A percentile compares a stretch with the other conserved stretches of the same genome.
phyloP scores from a whole-genome alignment of 2,888 invertebrate genomes.

The Macrophya annulata region DNA sequence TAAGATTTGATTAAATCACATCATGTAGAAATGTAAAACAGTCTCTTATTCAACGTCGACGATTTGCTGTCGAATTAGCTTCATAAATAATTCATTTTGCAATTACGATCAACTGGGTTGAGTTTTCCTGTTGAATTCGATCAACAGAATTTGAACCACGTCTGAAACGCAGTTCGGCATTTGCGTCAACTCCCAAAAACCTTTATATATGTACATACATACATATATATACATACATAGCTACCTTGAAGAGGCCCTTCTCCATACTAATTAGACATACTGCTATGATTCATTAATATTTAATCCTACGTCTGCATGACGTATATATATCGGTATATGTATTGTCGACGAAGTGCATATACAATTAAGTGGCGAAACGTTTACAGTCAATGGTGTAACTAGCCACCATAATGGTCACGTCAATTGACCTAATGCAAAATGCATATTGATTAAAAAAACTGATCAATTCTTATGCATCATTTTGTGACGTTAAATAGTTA shows the following conservation, averaged over 20 bases:
- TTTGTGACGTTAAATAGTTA: neutral
- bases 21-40: neutral
- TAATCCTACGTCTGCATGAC: neutral
- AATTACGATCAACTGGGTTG: neutral
- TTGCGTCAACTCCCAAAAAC: constrained; percentile 15
- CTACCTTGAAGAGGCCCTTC: neutral
- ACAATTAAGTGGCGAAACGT: neutral
- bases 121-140: neutral
- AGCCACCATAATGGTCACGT: constrained; percentile 7
- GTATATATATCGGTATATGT: neutral
- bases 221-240: no score
- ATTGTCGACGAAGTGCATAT: neutral
- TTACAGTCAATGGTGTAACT: neutral
- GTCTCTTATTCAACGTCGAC: neutral
- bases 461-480: constrained; percentile 10
- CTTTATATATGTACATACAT: no score
- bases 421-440: neutral
- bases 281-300: constrained; percentile 47
- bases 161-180: neutral
- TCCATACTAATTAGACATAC: neutral
- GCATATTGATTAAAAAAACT: neutral
- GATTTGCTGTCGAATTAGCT: neutral
- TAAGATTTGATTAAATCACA: neutral
- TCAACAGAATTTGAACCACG: neutral
- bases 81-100: constrained; percentile 9